phyloP scores from a whole-genome alignment of 2,113 vertebrate species.

The Hucho hucho region DNA sequence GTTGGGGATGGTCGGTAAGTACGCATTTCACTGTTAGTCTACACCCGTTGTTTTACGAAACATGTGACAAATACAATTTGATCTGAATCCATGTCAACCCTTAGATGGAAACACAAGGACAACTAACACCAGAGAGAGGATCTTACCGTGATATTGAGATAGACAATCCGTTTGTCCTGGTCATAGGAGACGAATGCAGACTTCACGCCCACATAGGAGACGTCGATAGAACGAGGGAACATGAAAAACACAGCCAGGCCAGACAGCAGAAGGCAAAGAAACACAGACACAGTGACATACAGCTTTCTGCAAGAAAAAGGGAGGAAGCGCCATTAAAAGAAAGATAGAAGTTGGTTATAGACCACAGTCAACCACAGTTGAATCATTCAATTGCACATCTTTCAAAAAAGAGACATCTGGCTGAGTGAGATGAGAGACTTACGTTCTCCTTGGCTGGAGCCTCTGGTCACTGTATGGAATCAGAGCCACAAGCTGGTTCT shows the following conservation, averaged over 20 bases:
- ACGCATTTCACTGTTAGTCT: too few relatives aligned
- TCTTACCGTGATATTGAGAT: slow-evolving; percentile 95
- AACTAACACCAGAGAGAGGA: background rate
- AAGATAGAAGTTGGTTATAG: background rate
- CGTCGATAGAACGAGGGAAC: slow-evolving; percentile 93
- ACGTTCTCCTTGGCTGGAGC: slow-evolving; percentile 92
- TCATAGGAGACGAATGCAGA: slow-evolving; percentile 90
- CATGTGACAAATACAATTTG: background rate
- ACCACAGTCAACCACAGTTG: background rate
- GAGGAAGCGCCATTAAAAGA: slow-evolving; percentile 11
- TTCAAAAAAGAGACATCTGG: background rate
- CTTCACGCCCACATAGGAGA: slow-evolving; percentile 92
- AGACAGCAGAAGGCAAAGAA: slow-evolving; percentile 88
- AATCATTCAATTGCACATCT: background rate
- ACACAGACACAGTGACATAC: slow-evolving; percentile 91
- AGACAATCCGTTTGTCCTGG: slow-evolving; percentile 79
- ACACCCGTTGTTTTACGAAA: background rate
- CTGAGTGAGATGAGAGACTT: slow-evolving; percentile 56
- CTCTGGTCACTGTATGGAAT: slow-evolving; percentile 98
- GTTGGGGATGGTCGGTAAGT: too few relatives aligned
- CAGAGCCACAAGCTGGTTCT: slow-evolving; percentile 96
- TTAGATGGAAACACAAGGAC: background rate
- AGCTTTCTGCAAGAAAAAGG: slow-evolving; percentile 79
- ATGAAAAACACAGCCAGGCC: slow-evolving; percentile 94
- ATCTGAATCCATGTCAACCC: background rate